These are phyloP conservation scores for Dolichallabes microphthalmus DNA, from an alignment of 2,113 vertebrate genomes.

Conservation along the genomic window DNA sequence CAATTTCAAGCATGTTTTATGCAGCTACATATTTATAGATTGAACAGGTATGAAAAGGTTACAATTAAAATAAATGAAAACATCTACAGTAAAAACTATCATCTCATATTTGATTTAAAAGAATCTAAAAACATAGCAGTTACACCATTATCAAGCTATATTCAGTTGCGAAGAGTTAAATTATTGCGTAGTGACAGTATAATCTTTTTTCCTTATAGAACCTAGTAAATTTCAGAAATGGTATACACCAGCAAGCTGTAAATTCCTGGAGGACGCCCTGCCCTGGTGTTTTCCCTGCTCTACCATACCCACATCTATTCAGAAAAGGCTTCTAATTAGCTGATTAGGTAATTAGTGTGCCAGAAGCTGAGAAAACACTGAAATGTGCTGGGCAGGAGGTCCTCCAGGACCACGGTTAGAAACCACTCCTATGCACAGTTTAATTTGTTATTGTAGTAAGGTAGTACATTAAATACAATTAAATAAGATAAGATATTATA, in stretches of 20 bases:
- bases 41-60: background rate
- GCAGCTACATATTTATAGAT: too few species aligned
- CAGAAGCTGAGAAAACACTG: too few species aligned
- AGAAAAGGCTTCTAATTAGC: too few species aligned
- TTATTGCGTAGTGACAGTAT: background rate
- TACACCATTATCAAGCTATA: background rate
- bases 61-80: background rate
- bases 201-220: background rate
- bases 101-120: background rate
- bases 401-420: too few species aligned
- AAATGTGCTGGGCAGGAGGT: too few species aligned
- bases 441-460: background rate
- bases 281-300: too few species aligned
- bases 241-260: background rate
- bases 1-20: background rate
- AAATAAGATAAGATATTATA: too few species aligned
- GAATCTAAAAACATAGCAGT: background rate
- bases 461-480: background rate
- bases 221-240: background rate
- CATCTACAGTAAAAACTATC: background rate
- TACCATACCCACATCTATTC: too few species aligned
- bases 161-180: background rate
- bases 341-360: too few species aligned
- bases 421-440: background rate
- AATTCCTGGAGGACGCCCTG: too few species aligned